Percentiles rank a stretch among this genome's conserved stretches.
Conservation (phyloP, 2,888 invertebrate species). For the Tetragnatha montana region DNA sequence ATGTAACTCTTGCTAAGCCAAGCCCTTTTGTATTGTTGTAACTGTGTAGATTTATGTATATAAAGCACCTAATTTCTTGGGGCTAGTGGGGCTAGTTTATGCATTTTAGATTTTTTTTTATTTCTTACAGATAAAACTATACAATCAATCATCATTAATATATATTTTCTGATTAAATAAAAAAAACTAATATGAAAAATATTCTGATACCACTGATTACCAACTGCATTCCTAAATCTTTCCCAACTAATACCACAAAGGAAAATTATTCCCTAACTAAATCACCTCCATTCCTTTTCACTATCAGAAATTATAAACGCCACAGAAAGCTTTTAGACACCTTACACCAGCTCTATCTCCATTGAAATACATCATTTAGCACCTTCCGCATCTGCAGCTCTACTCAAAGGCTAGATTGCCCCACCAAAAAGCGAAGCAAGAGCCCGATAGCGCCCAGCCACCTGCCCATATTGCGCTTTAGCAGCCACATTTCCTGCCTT, state of each 20-base stretch:
- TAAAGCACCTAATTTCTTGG: too few relatives aligned
- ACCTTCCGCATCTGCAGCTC: not conserved
- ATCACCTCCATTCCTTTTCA: not conserved
- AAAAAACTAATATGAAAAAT: too few relatives aligned
- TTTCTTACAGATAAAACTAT: too few relatives aligned
- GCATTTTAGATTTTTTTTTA: too few relatives aligned
- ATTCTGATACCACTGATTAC: not conserved
- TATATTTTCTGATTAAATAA: too few relatives aligned
- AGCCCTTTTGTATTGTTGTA: too few relatives aligned
- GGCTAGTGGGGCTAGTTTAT: too few relatives aligned
- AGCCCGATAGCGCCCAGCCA: not conserved
- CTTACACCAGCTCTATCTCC: not conserved
- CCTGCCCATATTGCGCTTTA: constrained; percentile 9
- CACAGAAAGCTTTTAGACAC: not conserved
- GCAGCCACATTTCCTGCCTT: constrained; percentile 18
- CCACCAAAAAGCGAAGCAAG: constrained; percentile 3
- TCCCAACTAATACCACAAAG: not conserved
- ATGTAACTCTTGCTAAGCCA: too few relatives aligned
- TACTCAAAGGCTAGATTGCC: constrained; percentile 18
- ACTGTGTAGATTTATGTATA: too few relatives aligned
- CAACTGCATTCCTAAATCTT: not conserved
- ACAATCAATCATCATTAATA: too few relatives aligned
- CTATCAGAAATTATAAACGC: constrained; percentile 10
- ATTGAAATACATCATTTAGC: not conserved
- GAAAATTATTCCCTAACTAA: not conserved